phyloP scores from a whole-genome alignment of 2,113 vertebrate genomes.

The Varanus salvator region DNA sequence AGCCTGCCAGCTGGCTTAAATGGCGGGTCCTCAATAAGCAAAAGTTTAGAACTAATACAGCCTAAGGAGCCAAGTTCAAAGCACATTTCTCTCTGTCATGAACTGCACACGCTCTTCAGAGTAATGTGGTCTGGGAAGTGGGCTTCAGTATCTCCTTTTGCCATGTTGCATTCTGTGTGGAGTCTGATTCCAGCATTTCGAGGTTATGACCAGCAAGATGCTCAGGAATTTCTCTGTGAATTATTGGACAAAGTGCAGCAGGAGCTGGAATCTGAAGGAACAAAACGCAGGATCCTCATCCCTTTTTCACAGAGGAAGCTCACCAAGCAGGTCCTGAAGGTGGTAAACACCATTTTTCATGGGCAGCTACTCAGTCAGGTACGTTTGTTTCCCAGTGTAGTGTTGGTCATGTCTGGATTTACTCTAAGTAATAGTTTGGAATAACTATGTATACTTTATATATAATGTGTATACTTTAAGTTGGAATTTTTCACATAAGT shows the following conservation, averaged over 20 bases:
- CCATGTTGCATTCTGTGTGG: constrained; percentile 99
- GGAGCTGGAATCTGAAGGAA: constrained; percentile 95
- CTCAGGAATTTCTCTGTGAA: constrained; percentile 98
- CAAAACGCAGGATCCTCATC: constrained; percentile 91
- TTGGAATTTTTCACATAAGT: background rate
- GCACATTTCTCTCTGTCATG: constrained; percentile 97
- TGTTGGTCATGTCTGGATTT: background rate
- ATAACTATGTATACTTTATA: background rate
- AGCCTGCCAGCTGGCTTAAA: constrained; percentile 76
- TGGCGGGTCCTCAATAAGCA: constrained; percentile 77
- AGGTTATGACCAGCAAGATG: constrained; percentile 97
- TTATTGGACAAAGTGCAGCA: constrained; percentile 97
- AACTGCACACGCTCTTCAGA: constrained; percentile 97
- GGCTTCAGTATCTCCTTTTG: constrained; percentile 96
- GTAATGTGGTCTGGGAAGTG: constrained; percentile 99
- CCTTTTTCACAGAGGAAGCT: constrained; percentile 97
- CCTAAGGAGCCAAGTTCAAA: constrained; percentile 93
- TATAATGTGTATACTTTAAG: background rate
- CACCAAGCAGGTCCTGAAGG: constrained; percentile 98
- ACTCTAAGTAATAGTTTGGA: background rate
- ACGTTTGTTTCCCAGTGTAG: constrained; percentile 45
- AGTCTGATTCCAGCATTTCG: constrained; percentile 97
- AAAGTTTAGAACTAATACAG: constrained; percentile 88
- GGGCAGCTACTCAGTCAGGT: constrained; percentile 99
- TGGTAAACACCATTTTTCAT: constrained; percentile 99